Base-by-base conservation (phyloP, 2,113 vertebrate species). In the Mustela lutreola region DNA sequence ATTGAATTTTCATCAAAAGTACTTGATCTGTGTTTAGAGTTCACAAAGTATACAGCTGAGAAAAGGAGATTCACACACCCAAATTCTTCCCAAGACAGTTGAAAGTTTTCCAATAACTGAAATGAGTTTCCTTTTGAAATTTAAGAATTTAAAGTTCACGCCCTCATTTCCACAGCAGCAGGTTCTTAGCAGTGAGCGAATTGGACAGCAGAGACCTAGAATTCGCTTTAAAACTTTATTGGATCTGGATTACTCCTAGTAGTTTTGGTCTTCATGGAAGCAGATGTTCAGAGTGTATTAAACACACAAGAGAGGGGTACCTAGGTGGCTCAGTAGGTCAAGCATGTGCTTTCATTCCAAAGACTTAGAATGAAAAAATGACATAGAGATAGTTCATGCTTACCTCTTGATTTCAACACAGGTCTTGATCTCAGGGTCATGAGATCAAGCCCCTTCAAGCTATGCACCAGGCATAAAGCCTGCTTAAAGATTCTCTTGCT, bases 91-190 rank as follows among this genome's bases (percentile, higher is more conserved):
- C 87, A 80, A 80, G 24, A 65, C 33, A 75, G 63, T 62, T 87
- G 53, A 50, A 63, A 70, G 10, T 88, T 75, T 96, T 96, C 76
- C 31, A 56, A 16, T 88, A 82, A 88, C 48, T 70, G 60, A 79
- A 36, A 56, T 56, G 75, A 80, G 53, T 67, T 79, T 36, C 53
- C 26, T 50, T 71, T 71, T 50, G 60, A 71, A 73, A 33, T 92
- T 62, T 85, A 80, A 78, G 45, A 76, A 73, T 92, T 62, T 42
- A 88, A 89, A 86, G 48, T 33, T 33, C 53, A 87, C 33, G 62
- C 80, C 21, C 21, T 71, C 45, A 81, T 63, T 63, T 73, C 21
- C 63, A 28, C 8, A 95, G 56, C 45, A 80, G 26, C 4, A 42
- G n/a, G 14, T 36, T 36, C 8, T 73, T 26, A 56, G 18, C 50